phyloP scores from a whole-genome alignment of 1,140 invertebrate species.

The Drosophila navojoa region DNA sequence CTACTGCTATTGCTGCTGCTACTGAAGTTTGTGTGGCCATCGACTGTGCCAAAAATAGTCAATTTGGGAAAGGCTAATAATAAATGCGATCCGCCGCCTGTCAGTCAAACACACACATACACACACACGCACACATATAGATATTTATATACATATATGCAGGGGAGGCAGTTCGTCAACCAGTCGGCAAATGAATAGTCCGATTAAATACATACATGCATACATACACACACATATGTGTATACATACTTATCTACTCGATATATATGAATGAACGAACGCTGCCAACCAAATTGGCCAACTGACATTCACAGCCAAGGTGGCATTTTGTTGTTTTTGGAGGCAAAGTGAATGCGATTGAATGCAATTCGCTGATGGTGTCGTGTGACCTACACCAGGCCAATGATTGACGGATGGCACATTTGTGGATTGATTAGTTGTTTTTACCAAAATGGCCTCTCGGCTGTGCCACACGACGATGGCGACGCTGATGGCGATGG shows the following conservation, averaged over 20 bases:
- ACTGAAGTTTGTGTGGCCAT: constrained; percentile 66
- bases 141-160: neutral
- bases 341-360: constrained; percentile 75
- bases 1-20: constrained; percentile 10
- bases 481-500: constrained; percentile 28
- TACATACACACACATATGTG: neutral
- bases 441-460: constrained; percentile 79
- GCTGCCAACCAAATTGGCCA: constrained; percentile 67
- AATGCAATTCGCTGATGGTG: constrained; percentile 66
- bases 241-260: neutral
- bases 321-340: constrained; percentile 65
- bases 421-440: constrained; percentile 82
- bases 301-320: constrained; percentile 78
- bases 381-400: constrained; percentile 77
- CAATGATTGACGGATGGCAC: constrained; percentile 80
- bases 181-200: constrained; percentile 49
- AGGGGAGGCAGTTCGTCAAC: constrained; percentile 54
- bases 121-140: neutral
- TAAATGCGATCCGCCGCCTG: constrained; percentile 57
- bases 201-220: neutral
- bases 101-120: neutral
- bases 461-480: constrained; percentile 51
- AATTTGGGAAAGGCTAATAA: constrained; percentile 82
- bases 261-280: constrained; percentile 51
- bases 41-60: constrained; percentile 74